Percentiles rank a stretch among this genome's conserved stretches.
phyloP scores from a whole-genome alignment of 2,888 invertebrate species.

The Lathronympha strigana region DNA sequence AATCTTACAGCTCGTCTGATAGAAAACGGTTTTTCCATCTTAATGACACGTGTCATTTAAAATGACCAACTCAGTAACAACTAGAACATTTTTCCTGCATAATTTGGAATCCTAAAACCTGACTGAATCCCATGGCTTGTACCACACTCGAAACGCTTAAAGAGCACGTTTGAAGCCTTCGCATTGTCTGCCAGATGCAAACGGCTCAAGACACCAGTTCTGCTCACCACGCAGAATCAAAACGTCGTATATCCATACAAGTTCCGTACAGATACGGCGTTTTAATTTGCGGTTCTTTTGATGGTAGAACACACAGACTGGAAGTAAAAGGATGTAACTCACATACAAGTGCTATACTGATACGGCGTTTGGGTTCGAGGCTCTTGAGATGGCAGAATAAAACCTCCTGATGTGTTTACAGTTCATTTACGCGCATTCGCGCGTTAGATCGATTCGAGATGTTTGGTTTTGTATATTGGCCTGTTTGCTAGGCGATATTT shows the following conservation, averaged over 20 bases:
- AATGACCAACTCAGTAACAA: no score
- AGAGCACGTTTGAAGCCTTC: conserved; percentile 32
- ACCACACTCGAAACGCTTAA: conserved; percentile 23
- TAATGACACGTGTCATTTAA: no score
- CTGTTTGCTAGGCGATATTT: no score
- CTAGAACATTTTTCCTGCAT: no score
- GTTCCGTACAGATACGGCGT: background rate
- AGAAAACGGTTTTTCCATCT: no score
- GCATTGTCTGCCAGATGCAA: conserved; percentile 39
- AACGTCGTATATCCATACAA: background rate
- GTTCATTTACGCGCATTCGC: conserved; percentile 33
- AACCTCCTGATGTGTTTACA: conserved; percentile 24
- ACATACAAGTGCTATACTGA: background rate
- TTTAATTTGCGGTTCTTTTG: background rate
- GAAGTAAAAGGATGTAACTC: conserved; percentile 3
- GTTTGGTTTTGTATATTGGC: background rate
- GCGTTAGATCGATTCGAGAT: conserved; percentile 14
- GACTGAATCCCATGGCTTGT: background rate
- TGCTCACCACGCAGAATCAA: background rate
- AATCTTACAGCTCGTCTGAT: no score
- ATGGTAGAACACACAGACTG: background rate
- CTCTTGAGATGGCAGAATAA: conserved; percentile 3
- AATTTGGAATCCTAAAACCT: no score
- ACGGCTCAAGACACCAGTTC: conserved; percentile 10
- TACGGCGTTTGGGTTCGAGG: background rate